These are phyloP conservation scores for Caenorhabditis remanei DNA, from an alignment of 1,140 invertebrate species.

Conservation along the genomic window DNA sequence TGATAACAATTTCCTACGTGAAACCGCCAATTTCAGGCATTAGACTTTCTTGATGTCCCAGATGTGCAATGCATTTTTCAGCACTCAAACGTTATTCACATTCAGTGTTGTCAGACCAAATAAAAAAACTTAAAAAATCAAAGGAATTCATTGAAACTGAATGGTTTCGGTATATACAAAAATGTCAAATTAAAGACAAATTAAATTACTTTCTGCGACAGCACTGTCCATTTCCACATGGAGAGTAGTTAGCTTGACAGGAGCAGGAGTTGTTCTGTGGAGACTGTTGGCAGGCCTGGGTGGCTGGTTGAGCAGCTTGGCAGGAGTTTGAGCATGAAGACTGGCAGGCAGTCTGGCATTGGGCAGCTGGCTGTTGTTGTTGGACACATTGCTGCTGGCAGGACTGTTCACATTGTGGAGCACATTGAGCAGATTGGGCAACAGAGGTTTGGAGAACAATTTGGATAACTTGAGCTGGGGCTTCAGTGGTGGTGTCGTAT, in stretches of 20 bases:
- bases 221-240: constrained; percentile 18
- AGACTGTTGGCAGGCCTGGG: neutral
- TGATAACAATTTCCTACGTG: too few species aligned
- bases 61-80: too few species aligned
- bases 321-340: constrained; percentile 22
- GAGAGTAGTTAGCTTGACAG: neutral
- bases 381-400: constrained; percentile 61
- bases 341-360: constrained; percentile 50
- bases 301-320: constrained; percentile 12
- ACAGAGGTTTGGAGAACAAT: constrained; percentile 27
- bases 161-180: neutral
- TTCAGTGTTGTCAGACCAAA: too few species aligned
- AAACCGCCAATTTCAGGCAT: too few species aligned
- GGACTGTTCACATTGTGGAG: constrained; percentile 55
- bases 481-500: constrained; percentile 22
- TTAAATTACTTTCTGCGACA: neutral
- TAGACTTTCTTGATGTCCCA: too few species aligned
- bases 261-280: constrained; percentile 5
- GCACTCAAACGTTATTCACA: too few species aligned
- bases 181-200: neutral
- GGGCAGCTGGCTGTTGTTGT: constrained; percentile 52
- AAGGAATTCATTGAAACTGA: neutral
- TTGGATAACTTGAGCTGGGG: constrained; percentile 40
- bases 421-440: constrained; percentile 49
- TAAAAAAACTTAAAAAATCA: too few species aligned